Evolutionary conservation across 1,140 invertebrate species (phyloP), one percentile per base, ranked within the genome.

Genomic region (Maconellicoccus hirsutus): DNA sequence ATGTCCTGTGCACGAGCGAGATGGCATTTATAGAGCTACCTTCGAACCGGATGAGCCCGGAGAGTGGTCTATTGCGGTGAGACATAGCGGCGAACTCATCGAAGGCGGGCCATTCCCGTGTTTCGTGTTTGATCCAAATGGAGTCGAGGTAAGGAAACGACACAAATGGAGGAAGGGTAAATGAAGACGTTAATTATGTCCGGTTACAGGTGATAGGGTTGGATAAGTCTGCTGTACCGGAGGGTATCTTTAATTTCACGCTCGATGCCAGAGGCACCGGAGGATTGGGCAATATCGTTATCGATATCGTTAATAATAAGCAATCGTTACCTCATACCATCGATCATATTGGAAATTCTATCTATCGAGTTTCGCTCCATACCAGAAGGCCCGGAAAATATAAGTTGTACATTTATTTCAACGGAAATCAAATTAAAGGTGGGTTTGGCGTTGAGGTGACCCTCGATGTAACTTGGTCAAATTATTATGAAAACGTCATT

Each of bases 31-130:
- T 78, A 91, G 90, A 73, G 93, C 95, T 70, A 96, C 92, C 73
- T 98, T 99, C 79, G 91, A 94, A 78, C 96, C 96, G 4, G 92
- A 96, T 75, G 95, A 98, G 84, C 89, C 93, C 66, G 96, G 95
- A 77, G 91, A 95, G 76, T 98, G 96, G 95, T 89, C 92, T 74
- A 95, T 98, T 70, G 90, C 91, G 73, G 96, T 98, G 72, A 89
- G 91, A 22, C 98, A 98, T 79, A 93, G 96, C 76, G 93, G 92
- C 39, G 89, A 94, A 77, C 93, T 98, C 78, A 98, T 98, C 75
- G 89, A 93, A 78, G 96, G 95, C 63, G 94, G 94, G 70, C 96
- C 96, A 1, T 98, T 98, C 80, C 92, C 91, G 0, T 98, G 96
- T 78, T 93, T 96, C 77, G 96, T 98, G 0, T 98, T 96, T 76